These are phyloP conservation scores for Rhinopomastus cyanomelas DNA, from an alignment of 2,113 vertebrate species.

Conservation along the genomic window DNA sequence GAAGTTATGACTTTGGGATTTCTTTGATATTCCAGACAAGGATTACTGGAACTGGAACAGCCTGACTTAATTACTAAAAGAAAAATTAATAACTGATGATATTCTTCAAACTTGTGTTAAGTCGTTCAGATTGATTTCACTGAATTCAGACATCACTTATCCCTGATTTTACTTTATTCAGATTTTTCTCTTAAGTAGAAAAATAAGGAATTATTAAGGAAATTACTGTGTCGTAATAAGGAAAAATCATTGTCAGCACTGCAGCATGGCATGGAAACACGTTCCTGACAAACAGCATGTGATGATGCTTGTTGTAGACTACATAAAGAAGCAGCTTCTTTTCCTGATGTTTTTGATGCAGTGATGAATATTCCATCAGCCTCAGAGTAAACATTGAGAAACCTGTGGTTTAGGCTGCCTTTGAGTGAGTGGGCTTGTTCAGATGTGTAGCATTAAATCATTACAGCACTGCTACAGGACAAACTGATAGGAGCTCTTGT, in stretches of 20 bases:
- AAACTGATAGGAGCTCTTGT: no score
- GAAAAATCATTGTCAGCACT: background rate
- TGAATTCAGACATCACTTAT: background rate
- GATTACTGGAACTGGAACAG: background rate
- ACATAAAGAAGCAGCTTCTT: background rate
- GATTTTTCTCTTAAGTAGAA: background rate
- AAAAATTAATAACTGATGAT: background rate
- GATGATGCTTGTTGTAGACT: background rate
- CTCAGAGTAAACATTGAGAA: background rate
- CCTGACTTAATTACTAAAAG: background rate
- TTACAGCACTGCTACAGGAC: background rate
- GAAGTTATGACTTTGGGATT: background rate
- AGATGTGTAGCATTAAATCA: background rate
- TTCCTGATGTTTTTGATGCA: background rate
- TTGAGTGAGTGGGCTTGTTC: background rate
- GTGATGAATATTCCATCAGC: background rate
- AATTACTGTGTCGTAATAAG: background rate
- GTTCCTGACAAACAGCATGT: background rate
- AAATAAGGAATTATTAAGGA: background rate
- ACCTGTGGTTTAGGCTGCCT: background rate
- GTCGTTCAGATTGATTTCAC: background rate
- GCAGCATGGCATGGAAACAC: background rate
- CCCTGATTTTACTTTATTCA: background rate
- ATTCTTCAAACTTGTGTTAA: background rate
- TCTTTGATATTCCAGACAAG: background rate